Conservation (phyloP, 2,797 vertebrate genomes). For the Danio choprae region DNA sequence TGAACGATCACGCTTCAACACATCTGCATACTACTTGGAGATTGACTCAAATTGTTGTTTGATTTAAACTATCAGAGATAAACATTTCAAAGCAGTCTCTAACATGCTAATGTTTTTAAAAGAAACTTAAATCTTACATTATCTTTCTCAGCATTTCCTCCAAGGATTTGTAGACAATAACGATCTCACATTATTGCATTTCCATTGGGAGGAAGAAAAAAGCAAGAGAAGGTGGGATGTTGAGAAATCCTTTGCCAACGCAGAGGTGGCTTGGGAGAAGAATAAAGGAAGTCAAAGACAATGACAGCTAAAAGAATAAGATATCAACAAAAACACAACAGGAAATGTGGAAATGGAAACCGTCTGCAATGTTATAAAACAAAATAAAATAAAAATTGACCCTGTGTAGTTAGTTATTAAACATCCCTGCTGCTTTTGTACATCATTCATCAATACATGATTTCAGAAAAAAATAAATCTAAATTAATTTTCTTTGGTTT, state of each 20-base stretch:
- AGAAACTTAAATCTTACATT: background rate
- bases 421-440: background rate
- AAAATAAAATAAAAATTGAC: background rate
- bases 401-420: background rate
- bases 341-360: background rate
- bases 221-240: background rate
- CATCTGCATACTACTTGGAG: conserved; percentile 38
- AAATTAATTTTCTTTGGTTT: background rate
- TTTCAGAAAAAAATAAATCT: background rate
- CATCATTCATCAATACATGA: background rate
- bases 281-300: conserved; percentile 18
- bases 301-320: background rate
- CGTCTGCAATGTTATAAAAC: background rate
- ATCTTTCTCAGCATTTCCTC: background rate
- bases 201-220: background rate
- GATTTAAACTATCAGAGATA: background rate
- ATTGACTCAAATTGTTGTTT: background rate
- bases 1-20: conserved; percentile 15
- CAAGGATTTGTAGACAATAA: conserved; percentile 1
- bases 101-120: background rate
- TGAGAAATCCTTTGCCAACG: background rate
- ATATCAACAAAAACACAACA: too few relatives aligned
- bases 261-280: background rate
- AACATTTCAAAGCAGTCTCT: background rate
- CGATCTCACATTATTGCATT: background rate